These are phyloP conservation scores for Gymnogyps californianus DNA, from an alignment of 2,113 vertebrate genomes.

Conservation along the genomic window DNA sequence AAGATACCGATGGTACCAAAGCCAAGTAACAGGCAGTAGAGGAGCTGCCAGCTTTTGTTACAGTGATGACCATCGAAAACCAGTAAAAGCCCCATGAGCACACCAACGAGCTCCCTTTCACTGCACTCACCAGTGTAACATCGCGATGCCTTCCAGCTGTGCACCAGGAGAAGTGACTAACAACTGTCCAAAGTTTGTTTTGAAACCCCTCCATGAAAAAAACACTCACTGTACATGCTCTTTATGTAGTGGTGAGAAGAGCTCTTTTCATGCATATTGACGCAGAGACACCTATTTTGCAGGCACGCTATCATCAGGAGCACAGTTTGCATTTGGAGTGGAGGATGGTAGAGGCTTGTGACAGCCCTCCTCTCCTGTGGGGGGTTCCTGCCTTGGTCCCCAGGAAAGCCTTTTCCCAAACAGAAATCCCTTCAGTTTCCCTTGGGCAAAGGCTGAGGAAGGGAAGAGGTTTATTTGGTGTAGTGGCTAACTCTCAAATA, in stretches of 20 bases:
- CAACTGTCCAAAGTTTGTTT: neutral
- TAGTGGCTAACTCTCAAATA: neutral
- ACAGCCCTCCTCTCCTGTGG: neutral
- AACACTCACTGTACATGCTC: neutral
- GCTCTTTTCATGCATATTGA: neutral
- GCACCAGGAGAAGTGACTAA: neutral
- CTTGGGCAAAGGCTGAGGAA: neutral
- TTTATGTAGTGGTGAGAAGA: neutral
- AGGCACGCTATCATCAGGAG: neutral
- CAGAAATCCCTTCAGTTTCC: neutral
- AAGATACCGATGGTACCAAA: neutral
- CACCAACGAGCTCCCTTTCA: neutral
- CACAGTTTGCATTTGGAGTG: neutral
- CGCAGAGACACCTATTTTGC: neutral
- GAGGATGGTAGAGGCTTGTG: neutral
- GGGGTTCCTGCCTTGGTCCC: neutral
- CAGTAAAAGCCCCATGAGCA: neutral
- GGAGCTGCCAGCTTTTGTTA: neutral
- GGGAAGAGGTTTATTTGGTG: neutral
- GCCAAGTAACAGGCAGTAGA: neutral
- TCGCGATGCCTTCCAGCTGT: neutral
- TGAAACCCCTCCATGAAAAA: neutral
- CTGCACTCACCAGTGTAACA: neutral
- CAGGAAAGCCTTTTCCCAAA: neutral
- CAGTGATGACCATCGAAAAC: neutral